These are phyloP conservation scores for Mesorhabditis sp. DNA, from an alignment of 2,888 invertebrate species.

Conservation along the genomic window DNA sequence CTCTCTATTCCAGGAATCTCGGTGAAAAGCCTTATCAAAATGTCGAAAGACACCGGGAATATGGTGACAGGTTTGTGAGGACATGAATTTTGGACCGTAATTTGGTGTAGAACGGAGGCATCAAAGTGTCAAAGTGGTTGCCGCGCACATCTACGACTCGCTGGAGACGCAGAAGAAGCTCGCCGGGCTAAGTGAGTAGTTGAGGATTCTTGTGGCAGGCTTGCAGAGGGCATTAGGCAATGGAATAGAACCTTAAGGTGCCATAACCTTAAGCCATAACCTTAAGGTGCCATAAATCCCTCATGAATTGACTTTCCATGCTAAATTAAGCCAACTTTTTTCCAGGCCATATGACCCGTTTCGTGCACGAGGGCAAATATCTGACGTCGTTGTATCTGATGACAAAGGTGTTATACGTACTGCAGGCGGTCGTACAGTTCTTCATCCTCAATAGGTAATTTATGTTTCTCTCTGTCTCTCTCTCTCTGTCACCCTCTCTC, in stretches of 20 bases:
- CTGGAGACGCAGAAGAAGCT: constrained; percentile 61
- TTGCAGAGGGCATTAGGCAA: no score
- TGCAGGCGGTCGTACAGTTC: constrained; percentile 56
- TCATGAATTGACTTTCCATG: background rate
- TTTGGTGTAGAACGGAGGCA: constrained; percentile 14
- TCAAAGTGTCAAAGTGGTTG: constrained; percentile 57
- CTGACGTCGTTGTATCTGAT: constrained; percentile 55
- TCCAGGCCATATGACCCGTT: constrained; percentile 25
- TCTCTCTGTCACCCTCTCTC: background rate
- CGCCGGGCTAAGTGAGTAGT: constrained; percentile 24
- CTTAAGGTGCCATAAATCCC: no score
- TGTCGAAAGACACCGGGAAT: constrained; percentile 61
- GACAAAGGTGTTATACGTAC: constrained; percentile 55
- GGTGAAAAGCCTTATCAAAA: constrained; percentile 53
- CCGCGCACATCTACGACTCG: constrained; percentile 62
- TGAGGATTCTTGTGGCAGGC: no score
- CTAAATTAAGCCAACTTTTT: background rate
- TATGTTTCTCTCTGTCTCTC: background rate
- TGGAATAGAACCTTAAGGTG: no score
- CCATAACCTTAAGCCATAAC: no score
- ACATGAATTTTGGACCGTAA: background rate
- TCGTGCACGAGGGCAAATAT: constrained; percentile 54
- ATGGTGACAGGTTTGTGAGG: constrained; percentile 33
- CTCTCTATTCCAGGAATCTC: constrained; percentile 23
- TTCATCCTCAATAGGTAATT: constrained; percentile 54